Percentiles rank a stretch among this genome's conserved stretches.
Conservation (phyloP, 2,113 vertebrate genomes). For the Empidonax traillii region DNA sequence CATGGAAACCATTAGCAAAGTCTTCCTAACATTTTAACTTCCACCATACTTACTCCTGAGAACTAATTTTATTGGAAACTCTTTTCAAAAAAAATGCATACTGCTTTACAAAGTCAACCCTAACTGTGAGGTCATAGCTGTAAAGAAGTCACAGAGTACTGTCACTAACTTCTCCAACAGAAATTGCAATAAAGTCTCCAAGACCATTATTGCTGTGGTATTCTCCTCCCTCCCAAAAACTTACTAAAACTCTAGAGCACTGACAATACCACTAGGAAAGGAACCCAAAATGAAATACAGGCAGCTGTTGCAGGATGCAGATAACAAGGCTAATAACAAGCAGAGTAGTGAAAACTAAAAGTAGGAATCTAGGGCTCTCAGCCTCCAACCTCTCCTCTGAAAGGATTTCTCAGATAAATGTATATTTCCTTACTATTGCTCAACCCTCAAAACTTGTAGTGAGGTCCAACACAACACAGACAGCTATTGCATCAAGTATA, state of each 20-base stretch:
- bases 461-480: background rate
- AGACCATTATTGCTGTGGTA: background rate
- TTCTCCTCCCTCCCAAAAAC: background rate
- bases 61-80: background rate
- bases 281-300: background rate
- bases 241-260: background rate
- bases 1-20: background rate
- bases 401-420: background rate
- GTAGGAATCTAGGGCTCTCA: background rate
- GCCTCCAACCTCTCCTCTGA: background rate
- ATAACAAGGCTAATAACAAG: background rate
- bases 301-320: too few relatives aligned
- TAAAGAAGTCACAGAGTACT: fast-evolving
- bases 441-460: background rate
- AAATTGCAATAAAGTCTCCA: background rate
- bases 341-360: background rate
- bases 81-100: background rate
- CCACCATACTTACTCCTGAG: background rate
- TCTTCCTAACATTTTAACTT: background rate
- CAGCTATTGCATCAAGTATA: background rate
- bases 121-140: background rate
- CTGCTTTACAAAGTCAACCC: background rate
- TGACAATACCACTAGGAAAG: background rate
- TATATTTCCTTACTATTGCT: background rate
- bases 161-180: background rate